Conservation (phyloP, 2,797 vertebrate genomes). For the Sarcoramphus papa region DNA sequence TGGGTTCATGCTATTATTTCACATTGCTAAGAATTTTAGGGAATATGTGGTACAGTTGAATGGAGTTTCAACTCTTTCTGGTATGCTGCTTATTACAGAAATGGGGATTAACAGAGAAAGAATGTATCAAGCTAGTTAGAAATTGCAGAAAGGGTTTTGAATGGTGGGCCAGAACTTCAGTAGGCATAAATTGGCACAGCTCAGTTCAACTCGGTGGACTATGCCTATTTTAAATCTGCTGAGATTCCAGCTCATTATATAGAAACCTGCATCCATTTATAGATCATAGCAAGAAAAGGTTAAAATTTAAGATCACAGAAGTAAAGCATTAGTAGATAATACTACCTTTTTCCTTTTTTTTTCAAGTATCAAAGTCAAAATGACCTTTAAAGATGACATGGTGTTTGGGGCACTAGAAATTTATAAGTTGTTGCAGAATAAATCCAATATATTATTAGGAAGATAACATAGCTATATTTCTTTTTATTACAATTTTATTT, state of each 20-base stretch:
- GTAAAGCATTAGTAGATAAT: not conserved
- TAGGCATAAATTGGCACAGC: not conserved
- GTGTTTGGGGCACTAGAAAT: not conserved
- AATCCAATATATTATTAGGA: not conserved
- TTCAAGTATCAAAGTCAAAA: not conserved
- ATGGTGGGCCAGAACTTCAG: not conserved
- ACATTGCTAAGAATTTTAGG: not conserved
- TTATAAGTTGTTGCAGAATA: not conserved
- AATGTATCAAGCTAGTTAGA: not conserved
- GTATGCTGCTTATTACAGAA: conserved; percentile 10
- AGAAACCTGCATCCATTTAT: not conserved
- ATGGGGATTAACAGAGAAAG: not conserved
- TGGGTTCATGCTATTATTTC: not conserved
- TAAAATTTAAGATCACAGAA: conserved; percentile 6
- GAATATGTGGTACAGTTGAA: not conserved
- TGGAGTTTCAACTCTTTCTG: not conserved
- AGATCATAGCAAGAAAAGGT: conserved; percentile 6
- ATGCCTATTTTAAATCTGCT: not conserved
- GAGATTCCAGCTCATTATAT: conserved; percentile 25
- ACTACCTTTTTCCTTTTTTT: not conserved
- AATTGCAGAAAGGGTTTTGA: not conserved
- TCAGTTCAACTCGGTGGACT: not conserved
- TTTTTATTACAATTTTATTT: conserved; percentile 28
- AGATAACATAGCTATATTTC: not conserved
- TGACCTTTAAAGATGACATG: not conserved